Percentiles rank a stretch among this genome's conserved stretches.
These are phyloP conservation scores for Pagrus major DNA, from an alignment of 2,113 vertebrate species.

Conservation along the genomic window DNA sequence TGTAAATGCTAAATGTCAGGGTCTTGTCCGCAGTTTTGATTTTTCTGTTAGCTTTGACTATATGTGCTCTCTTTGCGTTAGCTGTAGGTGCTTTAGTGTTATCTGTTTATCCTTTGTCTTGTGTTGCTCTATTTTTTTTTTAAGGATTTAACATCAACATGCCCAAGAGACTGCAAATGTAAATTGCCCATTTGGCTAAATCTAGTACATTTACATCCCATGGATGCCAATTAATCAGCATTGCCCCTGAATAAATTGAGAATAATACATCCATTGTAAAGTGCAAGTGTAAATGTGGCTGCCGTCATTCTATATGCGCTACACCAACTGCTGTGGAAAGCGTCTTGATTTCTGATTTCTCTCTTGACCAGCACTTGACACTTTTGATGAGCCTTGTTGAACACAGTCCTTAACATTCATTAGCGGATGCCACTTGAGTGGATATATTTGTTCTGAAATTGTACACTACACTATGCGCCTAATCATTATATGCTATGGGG, in stretches of 20 bases:
- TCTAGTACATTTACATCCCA: conserved; percentile 8
- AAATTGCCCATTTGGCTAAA: conserved; percentile 12
- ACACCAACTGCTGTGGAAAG: conserved; percentile 6
- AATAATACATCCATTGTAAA: conserved; percentile 18
- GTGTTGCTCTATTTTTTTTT: background rate
- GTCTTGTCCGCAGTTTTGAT: background rate
- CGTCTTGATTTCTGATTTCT: conserved; percentile 6
- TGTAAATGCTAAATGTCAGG: background rate
- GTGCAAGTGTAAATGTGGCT: conserved; percentile 1
- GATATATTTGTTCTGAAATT: conserved; percentile 19
- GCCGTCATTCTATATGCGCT: background rate
- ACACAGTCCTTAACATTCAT: conserved; percentile 27
- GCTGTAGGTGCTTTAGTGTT: background rate
- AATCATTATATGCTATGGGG: conserved; percentile 34
- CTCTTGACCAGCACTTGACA: conserved; percentile 36
- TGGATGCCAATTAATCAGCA: conserved; percentile 14
- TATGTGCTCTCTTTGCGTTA: too few species aligned
- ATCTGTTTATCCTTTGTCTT: background rate
- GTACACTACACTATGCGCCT: conserved; percentile 5
- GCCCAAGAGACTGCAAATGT: background rate
- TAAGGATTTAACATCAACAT: conserved; percentile 10
- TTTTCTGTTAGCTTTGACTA: background rate
- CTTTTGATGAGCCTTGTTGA: conserved; percentile 47
- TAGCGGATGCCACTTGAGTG: conserved; percentile 32
- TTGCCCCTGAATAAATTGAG: conserved; percentile 6